Conservation (phyloP, 2,888 invertebrate genomes). For the Sceliomorpha sp. region DNA sequence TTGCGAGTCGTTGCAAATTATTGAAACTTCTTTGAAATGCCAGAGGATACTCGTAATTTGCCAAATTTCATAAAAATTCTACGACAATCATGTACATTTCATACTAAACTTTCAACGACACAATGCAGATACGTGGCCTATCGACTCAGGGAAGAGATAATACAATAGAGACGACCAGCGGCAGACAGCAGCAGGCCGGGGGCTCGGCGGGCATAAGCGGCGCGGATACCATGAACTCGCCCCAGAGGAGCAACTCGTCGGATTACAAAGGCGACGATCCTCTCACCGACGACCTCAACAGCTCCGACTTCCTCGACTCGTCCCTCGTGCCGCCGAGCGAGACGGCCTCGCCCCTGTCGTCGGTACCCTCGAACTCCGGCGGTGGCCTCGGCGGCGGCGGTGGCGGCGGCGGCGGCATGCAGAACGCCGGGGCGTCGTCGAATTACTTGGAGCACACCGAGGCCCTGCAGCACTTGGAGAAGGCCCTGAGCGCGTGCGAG, state of each 20-base stretch:
- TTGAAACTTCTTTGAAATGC: too few species aligned
- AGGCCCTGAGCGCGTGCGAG: slow-evolving; percentile 76
- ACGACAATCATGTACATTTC: too few species aligned
- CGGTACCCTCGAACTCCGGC: slow-evolving; percentile 54
- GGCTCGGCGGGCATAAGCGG: slow-evolving; percentile 54
- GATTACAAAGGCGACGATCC: slow-evolving; percentile 65
- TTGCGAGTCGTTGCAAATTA: too few species aligned
- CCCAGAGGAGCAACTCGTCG: slow-evolving; percentile 43
- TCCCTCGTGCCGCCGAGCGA: slow-evolving; percentile 51
- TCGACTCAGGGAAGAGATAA: slow-evolving; percentile 74
- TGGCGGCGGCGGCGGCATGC: slow-evolving; percentile 41
- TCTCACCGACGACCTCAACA: slow-evolving; percentile 63
- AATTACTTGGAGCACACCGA: slow-evolving; percentile 77
- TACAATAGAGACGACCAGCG: slow-evolving; percentile 59
- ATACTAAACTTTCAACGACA: too few species aligned
- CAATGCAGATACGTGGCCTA: slow-evolving; percentile 76
- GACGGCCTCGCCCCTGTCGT: slow-evolving; percentile 53
- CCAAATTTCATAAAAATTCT: too few species aligned
- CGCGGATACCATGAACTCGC: slow-evolving; percentile 46
- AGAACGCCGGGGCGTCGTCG: slow-evolving; percentile 65
- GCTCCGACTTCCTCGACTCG: slow-evolving; percentile 63
- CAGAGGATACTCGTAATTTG: too few species aligned
- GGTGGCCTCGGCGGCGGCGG: too few species aligned
- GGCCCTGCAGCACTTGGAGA: slow-evolving; percentile 77
- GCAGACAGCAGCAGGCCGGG: slow-evolving; percentile 59